Percentiles rank a stretch among this genome's conserved stretches.
Conservation (phyloP, 2,113 vertebrate genomes). For the cattle (Bos taurus) region DNA sequence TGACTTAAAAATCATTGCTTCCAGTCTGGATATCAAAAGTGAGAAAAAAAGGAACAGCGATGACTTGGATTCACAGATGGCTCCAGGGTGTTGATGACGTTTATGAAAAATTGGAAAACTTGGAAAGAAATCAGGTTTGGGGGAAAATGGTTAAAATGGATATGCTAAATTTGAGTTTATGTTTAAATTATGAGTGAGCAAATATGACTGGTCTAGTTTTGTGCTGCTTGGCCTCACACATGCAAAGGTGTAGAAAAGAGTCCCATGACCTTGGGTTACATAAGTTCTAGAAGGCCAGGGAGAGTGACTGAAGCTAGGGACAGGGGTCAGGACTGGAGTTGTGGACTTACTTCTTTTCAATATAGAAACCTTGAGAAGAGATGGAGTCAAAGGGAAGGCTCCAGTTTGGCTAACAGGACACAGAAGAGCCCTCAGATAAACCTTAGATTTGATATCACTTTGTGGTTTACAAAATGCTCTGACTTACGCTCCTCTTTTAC, state of each 20-base stretch:
- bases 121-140: background rate
- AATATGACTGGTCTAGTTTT: background rate
- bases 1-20: background rate
- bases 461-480: background rate
- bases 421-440: background rate
- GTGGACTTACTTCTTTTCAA: background rate
- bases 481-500: background rate
- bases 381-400: background rate
- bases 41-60: background rate
- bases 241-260: background rate
- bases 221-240: background rate
- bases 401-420: background rate
- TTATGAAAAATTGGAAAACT: conserved; percentile 3
- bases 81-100: background rate
- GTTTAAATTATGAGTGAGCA: background rate
- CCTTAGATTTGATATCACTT: background rate
- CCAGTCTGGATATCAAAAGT: background rate
- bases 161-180: background rate
- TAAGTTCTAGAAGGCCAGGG: background rate
- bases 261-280: background rate
- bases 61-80: background rate
- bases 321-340: background rate
- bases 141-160: background rate
- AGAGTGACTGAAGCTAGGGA: background rate
- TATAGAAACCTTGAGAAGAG: background rate